These are phyloP conservation scores for Mus spretus DNA, from an alignment of 2,797 vertebrate species.

Conservation along the genomic window DNA sequence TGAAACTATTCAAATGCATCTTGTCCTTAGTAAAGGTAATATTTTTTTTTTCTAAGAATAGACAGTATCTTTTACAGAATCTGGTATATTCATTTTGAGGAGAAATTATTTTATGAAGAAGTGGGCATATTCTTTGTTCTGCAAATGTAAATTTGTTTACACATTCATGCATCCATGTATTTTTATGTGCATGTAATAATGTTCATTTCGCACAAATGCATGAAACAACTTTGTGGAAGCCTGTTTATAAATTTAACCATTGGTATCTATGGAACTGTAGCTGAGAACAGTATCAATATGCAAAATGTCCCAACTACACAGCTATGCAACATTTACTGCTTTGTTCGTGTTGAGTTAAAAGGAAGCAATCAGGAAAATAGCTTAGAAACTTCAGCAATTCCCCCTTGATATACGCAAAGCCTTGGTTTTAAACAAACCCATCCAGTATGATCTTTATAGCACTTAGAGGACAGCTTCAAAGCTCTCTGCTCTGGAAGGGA, in stretches of 20 bases:
- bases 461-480: conserved; percentile 68
- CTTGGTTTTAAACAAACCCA: conserved; percentile 62
- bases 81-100: neutral
- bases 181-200: neutral
- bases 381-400: conserved; percentile 28
- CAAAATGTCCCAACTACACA: neutral
- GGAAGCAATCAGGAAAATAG: neutral
- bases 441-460: conserved; percentile 57
- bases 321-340: neutral
- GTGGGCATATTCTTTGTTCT: neutral
- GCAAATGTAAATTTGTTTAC: neutral
- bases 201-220: neutral
- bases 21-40: neutral
- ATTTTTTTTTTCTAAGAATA: conserved; percentile 32
- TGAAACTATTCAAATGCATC: conserved; percentile 35
- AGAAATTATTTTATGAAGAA: conserved; percentile 28
- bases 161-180: neutral
- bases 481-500: conserved; percentile 50
- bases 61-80: neutral
- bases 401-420: conserved; percentile 34
- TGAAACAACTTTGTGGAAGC: neutral
- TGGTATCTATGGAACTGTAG: neutral
- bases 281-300: neutral
- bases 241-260: neutral
- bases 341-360: conserved; percentile 44